Evolutionary conservation across 2,888 invertebrate genomes (phyloP).

Genomic region (Caenorhabditis sp.): DNA sequence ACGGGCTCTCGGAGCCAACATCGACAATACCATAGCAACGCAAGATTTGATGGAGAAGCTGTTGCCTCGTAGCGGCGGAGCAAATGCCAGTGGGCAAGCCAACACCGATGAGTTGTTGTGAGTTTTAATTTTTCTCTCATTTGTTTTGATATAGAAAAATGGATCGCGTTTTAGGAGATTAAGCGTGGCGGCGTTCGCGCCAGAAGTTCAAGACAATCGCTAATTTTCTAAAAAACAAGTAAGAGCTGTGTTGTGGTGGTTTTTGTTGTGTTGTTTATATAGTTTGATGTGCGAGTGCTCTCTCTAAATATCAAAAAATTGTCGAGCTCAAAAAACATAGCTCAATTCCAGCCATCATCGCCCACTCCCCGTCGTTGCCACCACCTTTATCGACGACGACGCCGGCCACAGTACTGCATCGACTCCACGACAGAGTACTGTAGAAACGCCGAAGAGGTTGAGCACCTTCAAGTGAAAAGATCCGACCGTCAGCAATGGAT

Average conservation of each 20-base stretch:
- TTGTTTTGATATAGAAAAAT: neutral
- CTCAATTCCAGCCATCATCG: too few species aligned
- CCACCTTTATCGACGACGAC: neutral
- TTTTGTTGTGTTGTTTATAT: neutral
- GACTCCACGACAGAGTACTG: too few species aligned
- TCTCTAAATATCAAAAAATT: too few species aligned
- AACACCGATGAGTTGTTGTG: slow-evolving; percentile 33
- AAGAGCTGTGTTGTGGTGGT: neutral
- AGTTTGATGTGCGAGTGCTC: too few species aligned
- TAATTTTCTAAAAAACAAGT: neutral
- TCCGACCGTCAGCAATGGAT: too few species aligned
- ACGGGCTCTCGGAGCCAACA: slow-evolving; percentile 49
- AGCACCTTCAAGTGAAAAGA: neutral
- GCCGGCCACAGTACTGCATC: neutral
- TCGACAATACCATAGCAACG: slow-evolving; percentile 39
- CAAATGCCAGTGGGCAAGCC: neutral
- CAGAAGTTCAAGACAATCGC: slow-evolving; percentile 11
- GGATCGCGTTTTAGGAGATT: slow-evolving; percentile 29
- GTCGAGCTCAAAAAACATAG: too few species aligned
- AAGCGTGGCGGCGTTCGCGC: slow-evolving; percentile 29
- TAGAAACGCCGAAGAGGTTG: neutral
- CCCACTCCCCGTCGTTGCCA: too few species aligned
- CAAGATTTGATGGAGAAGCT: slow-evolving; percentile 51
- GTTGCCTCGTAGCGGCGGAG: slow-evolving; percentile 13
- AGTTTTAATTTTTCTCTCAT: slow-evolving; percentile 9